Evolutionary conservation across 2,888 invertebrate genomes (phyloP).

Genomic region (Orchestes rusci): DNA sequence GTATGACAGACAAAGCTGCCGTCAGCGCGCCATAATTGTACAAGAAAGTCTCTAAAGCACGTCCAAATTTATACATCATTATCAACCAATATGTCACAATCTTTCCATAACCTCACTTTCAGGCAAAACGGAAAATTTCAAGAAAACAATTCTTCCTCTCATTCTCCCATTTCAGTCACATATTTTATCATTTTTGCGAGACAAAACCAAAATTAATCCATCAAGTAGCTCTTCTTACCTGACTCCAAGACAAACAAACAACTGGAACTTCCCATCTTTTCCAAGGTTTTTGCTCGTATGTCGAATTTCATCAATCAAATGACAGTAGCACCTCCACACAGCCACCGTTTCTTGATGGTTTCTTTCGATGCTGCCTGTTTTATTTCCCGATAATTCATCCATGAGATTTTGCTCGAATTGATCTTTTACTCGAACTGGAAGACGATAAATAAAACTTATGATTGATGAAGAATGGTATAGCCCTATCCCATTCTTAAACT

Average conservation of each 20-base stretch:
- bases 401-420: conserved; percentile 68
- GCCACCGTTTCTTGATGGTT: conserved; percentile 49
- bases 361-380: conserved; percentile 41
- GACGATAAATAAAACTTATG: conserved; percentile 21
- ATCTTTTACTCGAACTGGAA: conserved; percentile 67
- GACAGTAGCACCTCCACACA: conserved; percentile 83
- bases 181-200: no score
- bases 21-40: no score
- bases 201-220: no score
- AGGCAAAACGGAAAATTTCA: background rate
- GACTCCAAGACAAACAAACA: conserved; percentile 89
- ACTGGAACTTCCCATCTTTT: conserved; percentile 96
- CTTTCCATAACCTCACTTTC: no score
- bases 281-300: conserved; percentile 80
- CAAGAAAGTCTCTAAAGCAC: no score
- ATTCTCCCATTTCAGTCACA: no score
- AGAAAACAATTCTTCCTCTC: background rate
- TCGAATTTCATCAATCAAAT: conserved; percentile 82
- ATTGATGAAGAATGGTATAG: no score
- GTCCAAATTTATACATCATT: no score
- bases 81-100: no score
- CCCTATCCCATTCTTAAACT: no score
- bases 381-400: conserved; percentile 49
- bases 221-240: conserved; percentile 52
- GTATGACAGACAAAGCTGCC: no score